Conservation (phyloP, 2,888 invertebrate species). For the Hedychridium roseum region DNA sequence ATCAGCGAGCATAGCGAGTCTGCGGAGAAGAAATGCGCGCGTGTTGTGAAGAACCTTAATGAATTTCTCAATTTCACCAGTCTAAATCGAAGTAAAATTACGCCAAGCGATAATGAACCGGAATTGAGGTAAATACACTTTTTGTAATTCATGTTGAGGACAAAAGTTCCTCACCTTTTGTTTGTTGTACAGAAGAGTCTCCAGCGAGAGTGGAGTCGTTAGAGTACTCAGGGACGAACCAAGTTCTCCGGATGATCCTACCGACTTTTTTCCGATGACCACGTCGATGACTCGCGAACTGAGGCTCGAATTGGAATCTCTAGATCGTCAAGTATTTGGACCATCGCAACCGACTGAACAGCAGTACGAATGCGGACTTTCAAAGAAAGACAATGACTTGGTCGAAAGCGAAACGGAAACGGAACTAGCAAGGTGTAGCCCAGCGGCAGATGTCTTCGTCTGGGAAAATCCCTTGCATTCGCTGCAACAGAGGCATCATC, state of each 20-base stretch:
- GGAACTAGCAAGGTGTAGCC: slow-evolving; percentile 63
- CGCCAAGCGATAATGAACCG: slow-evolving; percentile 52
- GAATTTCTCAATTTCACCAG: slow-evolving; percentile 84
- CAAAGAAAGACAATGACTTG: slow-evolving; percentile 49
- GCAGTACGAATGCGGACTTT: slow-evolving; percentile 51
- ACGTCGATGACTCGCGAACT: slow-evolving; percentile 87
- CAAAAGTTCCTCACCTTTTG: neutral
- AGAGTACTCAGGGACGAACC: slow-evolving; percentile 51
- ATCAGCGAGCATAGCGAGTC: slow-evolving; percentile 37
- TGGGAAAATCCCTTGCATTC: slow-evolving; percentile 81
- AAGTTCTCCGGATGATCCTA: slow-evolving; percentile 79
- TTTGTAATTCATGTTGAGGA: neutral
- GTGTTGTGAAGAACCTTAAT: slow-evolving; percentile 80
- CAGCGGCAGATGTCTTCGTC: slow-evolving; percentile 72
- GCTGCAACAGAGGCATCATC: slow-evolving; percentile 59
- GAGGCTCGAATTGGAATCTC: slow-evolving; percentile 81
- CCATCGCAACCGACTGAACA: slow-evolving; percentile 58
- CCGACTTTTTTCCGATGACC: slow-evolving; percentile 84
- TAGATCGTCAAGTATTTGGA: slow-evolving; percentile 86
- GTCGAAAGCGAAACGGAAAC: slow-evolving; percentile 62
- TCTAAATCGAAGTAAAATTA: slow-evolving; percentile 70
- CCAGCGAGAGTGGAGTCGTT: slow-evolving; percentile 53
- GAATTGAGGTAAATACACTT: slow-evolving; percentile 39
- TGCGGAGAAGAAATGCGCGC: slow-evolving; percentile 56
- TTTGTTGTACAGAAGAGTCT: slow-evolving; percentile 38